phyloP scores from a whole-genome alignment of 2,888 invertebrate genomes.

The Drosophila maculinotata region DNA sequence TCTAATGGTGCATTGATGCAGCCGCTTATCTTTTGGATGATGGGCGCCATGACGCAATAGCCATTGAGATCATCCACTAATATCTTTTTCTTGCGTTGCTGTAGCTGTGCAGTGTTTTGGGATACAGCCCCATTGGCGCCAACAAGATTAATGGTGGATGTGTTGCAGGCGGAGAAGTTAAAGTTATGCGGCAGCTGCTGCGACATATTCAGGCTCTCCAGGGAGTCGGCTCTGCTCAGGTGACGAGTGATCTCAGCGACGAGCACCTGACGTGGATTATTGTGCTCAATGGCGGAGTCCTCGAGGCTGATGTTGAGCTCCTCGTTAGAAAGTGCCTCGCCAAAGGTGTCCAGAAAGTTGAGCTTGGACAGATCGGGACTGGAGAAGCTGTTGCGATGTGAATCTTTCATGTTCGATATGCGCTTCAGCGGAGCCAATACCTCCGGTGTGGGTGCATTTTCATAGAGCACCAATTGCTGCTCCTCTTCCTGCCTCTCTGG shows the following conservation, averaged over 20 bases:
- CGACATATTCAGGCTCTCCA: conserved; percentile 83
- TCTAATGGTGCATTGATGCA: conserved; percentile 12
- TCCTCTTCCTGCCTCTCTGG: conserved; percentile 37
- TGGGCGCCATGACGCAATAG: conserved; percentile 85
- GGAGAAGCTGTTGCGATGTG: conserved; percentile 84
- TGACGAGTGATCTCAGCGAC: conserved; percentile 48
- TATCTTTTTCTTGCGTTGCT: conserved; percentile 72
- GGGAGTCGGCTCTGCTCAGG: conserved; percentile 64
- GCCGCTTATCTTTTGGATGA: conserved; percentile 62
- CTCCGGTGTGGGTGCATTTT: conserved; percentile 68
- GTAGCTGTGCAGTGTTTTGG: conserved; percentile 34
- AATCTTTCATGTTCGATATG: conserved; percentile 42
- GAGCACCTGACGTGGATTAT: conserved; percentile 37
- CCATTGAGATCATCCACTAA: conserved; percentile 83
- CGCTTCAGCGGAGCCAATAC: conserved; percentile 22
- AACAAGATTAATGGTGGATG: conserved; percentile 83
- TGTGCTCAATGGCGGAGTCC: conserved; percentile 67
- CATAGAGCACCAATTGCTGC: conserved; percentile 47
- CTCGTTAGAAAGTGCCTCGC: conserved; percentile 68
- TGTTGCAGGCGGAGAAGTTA: conserved; percentile 84
- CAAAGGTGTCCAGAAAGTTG: conserved; percentile 77
- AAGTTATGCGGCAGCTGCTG: conserved; percentile 83
- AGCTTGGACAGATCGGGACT: conserved; percentile 84
- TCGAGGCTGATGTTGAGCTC: conserved; percentile 73
- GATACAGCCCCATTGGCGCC: conserved; percentile 82